phyloP scores from a whole-genome alignment of 2,113 vertebrate genomes.

The Hiodon tergisus region DNA sequence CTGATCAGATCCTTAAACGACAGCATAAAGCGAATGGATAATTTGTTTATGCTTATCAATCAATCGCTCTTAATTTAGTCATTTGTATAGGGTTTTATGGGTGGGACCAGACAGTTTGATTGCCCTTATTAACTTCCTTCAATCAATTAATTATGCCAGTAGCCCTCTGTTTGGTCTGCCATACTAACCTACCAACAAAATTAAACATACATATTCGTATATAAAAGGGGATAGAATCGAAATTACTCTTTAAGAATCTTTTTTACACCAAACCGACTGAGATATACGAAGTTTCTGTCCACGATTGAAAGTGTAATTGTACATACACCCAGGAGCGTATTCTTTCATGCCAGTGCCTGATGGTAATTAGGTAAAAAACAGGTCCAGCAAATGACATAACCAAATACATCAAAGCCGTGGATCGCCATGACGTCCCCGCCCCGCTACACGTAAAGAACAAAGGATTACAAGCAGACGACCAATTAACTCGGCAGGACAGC shows the following conservation, averaged over 20 bases:
- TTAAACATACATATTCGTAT: too few relatives aligned
- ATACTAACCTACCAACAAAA: background rate
- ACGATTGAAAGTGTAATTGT: too few relatives aligned
- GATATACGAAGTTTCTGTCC: too few relatives aligned
- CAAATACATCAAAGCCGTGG: conserved; percentile 45
- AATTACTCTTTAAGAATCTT: too few relatives aligned
- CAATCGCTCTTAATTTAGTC: background rate
- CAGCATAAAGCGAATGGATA: background rate
- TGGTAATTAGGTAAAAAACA: too few relatives aligned
- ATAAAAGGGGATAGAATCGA: too few relatives aligned
- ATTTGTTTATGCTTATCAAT: background rate
- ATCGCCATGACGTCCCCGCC: conserved; percentile 35
- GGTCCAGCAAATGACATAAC: background rate
- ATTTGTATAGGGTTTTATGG: background rate
- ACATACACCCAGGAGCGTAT: too few relatives aligned
- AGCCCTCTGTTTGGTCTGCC: background rate
- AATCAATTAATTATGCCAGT: background rate
- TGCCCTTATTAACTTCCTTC: background rate
- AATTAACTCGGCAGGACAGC: conserved; percentile 20
- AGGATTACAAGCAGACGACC: conserved; percentile 42
- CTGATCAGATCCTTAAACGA: background rate
- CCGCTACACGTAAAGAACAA: conserved; percentile 41
- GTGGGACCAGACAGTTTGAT: background rate
- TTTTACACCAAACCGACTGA: too few relatives aligned
- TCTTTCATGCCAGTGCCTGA: too few relatives aligned